Conservation (phyloP, 2,888 invertebrate species). For the Campoplex nolae region DNA sequence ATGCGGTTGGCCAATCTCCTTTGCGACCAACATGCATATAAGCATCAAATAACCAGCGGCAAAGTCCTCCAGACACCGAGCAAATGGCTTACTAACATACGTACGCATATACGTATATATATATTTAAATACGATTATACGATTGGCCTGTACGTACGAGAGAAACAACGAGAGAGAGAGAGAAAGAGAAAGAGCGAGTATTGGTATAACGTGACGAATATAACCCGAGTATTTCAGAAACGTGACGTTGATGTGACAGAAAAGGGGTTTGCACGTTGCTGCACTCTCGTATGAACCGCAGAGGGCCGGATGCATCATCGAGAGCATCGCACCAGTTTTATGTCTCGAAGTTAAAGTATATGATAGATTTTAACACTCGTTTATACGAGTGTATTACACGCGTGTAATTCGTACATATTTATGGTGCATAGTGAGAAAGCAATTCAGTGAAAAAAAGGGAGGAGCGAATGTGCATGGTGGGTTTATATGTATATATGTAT, state of each 20-base stretch:
- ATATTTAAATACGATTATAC: slow-evolving; percentile 58
- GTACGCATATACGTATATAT: neutral
- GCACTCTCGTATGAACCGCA: slow-evolving; percentile 26
- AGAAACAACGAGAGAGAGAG: slow-evolving; percentile 26
- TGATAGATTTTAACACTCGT: neutral
- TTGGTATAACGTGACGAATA: slow-evolving; percentile 75
- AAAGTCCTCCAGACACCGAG: slow-evolving; percentile 41
- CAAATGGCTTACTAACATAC: slow-evolving; percentile 28
- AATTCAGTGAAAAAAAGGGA: neutral
- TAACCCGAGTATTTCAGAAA: slow-evolving; percentile 79
- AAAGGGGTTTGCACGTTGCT: slow-evolving; percentile 63
- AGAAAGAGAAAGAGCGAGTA: slow-evolving; percentile 21
- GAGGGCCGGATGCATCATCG: slow-evolving; percentile 46
- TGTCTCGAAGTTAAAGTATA: slow-evolving; percentile 19
- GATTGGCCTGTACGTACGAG: slow-evolving; percentile 64
- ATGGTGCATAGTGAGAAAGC: too few species aligned
- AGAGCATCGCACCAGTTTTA: slow-evolving; percentile 8
- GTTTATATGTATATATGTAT: neutral
- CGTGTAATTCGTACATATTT: neutral
- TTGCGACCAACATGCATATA: slow-evolving; percentile 15
- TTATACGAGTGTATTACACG: neutral
- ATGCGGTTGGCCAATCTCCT: slow-evolving; percentile 37
- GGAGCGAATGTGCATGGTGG: neutral
- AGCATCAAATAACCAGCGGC: slow-evolving; percentile 34
- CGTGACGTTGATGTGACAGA: slow-evolving; percentile 80